A percentile compares a stretch with the other conserved stretches of the same genome.
Conservation (phyloP, 2,113 vertebrate species). For the Gymnocephalus cernua region DNA sequence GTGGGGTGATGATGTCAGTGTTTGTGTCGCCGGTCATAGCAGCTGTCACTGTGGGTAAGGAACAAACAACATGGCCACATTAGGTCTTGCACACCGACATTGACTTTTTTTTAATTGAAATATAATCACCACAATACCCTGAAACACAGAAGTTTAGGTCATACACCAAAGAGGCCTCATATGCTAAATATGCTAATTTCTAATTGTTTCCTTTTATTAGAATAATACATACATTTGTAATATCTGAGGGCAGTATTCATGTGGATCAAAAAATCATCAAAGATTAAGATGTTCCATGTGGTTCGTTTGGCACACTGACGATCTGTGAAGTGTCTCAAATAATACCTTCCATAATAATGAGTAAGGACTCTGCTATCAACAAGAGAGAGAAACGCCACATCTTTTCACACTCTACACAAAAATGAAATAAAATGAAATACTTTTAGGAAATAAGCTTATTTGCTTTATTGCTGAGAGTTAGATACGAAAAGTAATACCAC, state of each 20-base stretch:
- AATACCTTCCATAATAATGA: constrained; percentile 9
- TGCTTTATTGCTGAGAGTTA: too few species aligned
- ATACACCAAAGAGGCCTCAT: neutral
- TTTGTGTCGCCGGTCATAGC: constrained; percentile 91
- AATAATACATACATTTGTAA: neutral
- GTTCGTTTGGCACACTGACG: neutral
- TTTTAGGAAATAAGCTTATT: neutral
- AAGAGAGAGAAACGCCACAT: neutral
- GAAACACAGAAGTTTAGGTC: neutral
- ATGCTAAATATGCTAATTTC: constrained; percentile 2
- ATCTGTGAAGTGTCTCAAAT: neutral
- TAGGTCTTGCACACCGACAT: neutral
- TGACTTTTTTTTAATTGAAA: too few species aligned
- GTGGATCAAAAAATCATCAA: neutral
- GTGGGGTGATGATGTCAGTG: constrained; percentile 89
- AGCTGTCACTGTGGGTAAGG: constrained; percentile 88
- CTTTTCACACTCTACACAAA: neutral
- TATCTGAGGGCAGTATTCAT: neutral
- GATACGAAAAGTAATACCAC: too few species aligned
- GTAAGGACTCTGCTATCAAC: fast-evolving
- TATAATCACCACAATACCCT: neutral
- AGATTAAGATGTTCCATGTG: constrained; percentile 5
- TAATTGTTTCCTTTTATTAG: neutral
- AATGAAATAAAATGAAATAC: too few species aligned
- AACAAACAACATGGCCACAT: neutral